These are phyloP conservation scores for Phalacrocorax brasilianus DNA, from an alignment of 2,113 vertebrate species.

Conservation along the genomic window DNA sequence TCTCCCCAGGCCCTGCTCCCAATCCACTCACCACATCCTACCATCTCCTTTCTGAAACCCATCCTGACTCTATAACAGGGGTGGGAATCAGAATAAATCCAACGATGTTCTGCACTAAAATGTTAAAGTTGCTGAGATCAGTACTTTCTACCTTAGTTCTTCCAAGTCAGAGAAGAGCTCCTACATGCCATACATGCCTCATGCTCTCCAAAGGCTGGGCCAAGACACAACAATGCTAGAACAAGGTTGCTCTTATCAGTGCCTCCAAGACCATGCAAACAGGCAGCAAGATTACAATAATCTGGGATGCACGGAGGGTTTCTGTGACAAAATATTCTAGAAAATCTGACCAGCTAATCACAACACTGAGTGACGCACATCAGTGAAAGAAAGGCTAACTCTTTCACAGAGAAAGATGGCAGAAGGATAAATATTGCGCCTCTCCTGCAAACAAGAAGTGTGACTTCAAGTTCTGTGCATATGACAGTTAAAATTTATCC, in stretches of 20 bases:
- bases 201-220: not conserved
- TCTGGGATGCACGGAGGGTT: not conserved
- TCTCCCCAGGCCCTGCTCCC: not conserved
- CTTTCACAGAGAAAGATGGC: not conserved
- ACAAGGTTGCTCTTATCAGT: not conserved
- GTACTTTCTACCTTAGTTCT: not conserved
- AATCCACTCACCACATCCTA: not conserved
- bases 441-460: not conserved
- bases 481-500: not conserved
- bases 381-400: accelerated
- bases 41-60: not conserved
- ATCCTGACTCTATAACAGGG: not conserved
- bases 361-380: not conserved
- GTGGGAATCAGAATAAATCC: not conserved
- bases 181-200: not conserved
- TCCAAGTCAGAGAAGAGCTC: not conserved
- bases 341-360: not conserved
- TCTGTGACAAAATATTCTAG: not conserved
- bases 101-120: not conserved
- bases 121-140: not conserved
- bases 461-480: not conserved
- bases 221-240: not conserved
- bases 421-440: not conserved
- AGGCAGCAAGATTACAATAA: not conserved
- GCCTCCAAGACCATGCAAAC: not conserved